Base-by-base conservation (phyloP, 2,797 vertebrate species). In the Thripadectes ignobilis region DNA sequence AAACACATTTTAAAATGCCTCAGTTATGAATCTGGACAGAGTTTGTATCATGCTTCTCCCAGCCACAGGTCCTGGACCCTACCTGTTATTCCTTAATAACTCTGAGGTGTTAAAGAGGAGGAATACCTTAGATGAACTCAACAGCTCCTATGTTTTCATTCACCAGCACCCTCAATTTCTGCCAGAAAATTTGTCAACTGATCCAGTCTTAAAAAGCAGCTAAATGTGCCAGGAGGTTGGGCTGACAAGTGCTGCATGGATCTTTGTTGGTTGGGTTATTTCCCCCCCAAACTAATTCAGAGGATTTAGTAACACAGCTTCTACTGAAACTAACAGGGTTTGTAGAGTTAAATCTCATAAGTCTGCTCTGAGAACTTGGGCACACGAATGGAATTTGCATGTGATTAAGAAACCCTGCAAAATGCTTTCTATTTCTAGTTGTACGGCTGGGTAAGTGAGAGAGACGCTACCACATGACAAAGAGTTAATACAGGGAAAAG, bases 361-460 rank as follows among this genome's bases (percentile, higher is more conserved):
- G 59, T 65, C 71, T 87, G 49, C 52, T 77, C 63, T 77, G 78
- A 91, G 92, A 95, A 85, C 72, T 59, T 69, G 22, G 61, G 77
- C 92, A 79, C 72, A 21, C 49, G 48, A 95, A 89, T 41, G 57
- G 84, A 91, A 94, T 94, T 89, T 91, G 75, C 75, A 67, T 48
- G 82, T 68, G 91, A 88, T 89, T 92, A 89, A 87, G 71, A 93
- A 92, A 51, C 20, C 13, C 59, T 63, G 72, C 46, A 55, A 63
- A 54, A 91, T 23, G 36, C 36, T 85, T 90, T 85, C 26, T 54
- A 57, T 38, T 92, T 88, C 73, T 41, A 90, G 54, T 65, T 88
- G 76, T 4, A 23, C 24, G 90, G 20, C 46, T 66, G 41, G 15
- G 15, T 83, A 49, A 73, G 41, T 49, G 62, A 74, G 34, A 90